Evolutionary conservation across 2,888 invertebrate genomes (phyloP).

Genomic region (Parnassius smintheus): DNA sequence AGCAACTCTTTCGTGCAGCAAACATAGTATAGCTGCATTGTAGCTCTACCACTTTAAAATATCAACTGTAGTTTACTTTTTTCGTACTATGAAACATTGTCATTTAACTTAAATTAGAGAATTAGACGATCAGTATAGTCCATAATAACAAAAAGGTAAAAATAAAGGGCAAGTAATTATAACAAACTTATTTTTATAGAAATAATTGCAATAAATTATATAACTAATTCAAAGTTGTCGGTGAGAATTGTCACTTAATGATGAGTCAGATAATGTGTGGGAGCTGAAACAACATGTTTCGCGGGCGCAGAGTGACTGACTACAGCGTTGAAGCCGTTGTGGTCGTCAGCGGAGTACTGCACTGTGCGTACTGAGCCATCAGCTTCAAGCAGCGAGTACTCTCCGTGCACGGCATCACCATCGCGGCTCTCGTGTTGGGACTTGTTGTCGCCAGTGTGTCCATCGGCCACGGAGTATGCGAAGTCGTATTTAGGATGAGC

Average conservation of each 20-base stretch:
- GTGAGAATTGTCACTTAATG: constrained; percentile 36
- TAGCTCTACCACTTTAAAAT: too few species aligned
- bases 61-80: too few species aligned
- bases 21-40: too few species aligned
- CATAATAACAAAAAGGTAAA: too few species aligned
- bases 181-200: too few species aligned
- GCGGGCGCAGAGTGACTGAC: constrained; percentile 64
- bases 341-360: constrained; percentile 64
- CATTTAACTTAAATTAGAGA: too few species aligned
- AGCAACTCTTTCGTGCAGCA: too few species aligned
- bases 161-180: too few species aligned
- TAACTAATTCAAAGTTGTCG: too few species aligned
- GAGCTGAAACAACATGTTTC: constrained; percentile 43
- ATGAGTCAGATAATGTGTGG: constrained; percentile 47
- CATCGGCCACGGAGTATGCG: constrained; percentile 80
- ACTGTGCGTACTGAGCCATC: constrained; percentile 81
- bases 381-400: constrained; percentile 44
- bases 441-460: constrained; percentile 80
- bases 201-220: too few species aligned
- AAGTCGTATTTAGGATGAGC: constrained; percentile 79
- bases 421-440: constrained; percentile 71
- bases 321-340: constrained; percentile 58
- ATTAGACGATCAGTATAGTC: too few species aligned
- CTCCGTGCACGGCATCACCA: constrained; percentile 41
- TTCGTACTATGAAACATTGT: too few species aligned